Percentiles rank a stretch among this genome's conserved stretches.
These are phyloP conservation scores for Pipistrellus kuhlii DNA, from an alignment of 2,797 vertebrate genomes.

Conservation along the genomic window DNA sequence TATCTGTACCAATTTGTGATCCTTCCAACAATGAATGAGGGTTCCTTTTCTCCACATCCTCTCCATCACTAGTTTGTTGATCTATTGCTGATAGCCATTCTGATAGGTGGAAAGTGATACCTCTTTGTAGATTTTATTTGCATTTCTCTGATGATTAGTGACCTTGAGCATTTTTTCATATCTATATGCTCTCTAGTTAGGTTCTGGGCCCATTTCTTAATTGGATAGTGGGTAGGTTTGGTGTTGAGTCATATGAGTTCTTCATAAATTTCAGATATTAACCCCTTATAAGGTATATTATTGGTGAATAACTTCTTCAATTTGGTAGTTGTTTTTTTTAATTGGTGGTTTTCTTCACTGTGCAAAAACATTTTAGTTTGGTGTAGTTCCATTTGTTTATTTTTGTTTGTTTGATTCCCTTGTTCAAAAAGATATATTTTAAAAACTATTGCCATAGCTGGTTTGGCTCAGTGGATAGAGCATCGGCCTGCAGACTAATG, in stretches of 20 bases:
- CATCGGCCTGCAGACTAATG: too few relatives aligned
- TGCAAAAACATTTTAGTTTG: neutral
- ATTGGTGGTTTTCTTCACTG: neutral
- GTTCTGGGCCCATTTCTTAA: neutral
- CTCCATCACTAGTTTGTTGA: neutral
- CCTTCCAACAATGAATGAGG: neutral
- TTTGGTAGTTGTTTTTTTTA: neutral
- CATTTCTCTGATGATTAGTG: neutral
- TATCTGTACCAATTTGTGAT: neutral
- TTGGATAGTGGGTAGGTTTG: neutral
- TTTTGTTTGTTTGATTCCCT: neutral
- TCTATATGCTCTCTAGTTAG: neutral
- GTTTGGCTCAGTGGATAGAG: too few relatives aligned
- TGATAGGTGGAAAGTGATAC: neutral
- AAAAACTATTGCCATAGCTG: neutral
- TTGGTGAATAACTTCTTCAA: neutral
- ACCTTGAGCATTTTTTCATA: neutral
- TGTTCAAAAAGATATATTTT: neutral
- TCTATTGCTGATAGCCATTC: neutral
- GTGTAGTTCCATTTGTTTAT: neutral
- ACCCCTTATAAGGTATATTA: neutral
- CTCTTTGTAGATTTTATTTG: neutral
- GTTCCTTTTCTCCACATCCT: neutral
- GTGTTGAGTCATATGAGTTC: neutral
- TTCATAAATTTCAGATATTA: neutral